A percentile compares a stretch with the other conserved stretches of the same genome.
Evolutionary conservation across 2,888 invertebrate genomes (phyloP).

Genomic region (Polylopha cassiicola): DNA sequence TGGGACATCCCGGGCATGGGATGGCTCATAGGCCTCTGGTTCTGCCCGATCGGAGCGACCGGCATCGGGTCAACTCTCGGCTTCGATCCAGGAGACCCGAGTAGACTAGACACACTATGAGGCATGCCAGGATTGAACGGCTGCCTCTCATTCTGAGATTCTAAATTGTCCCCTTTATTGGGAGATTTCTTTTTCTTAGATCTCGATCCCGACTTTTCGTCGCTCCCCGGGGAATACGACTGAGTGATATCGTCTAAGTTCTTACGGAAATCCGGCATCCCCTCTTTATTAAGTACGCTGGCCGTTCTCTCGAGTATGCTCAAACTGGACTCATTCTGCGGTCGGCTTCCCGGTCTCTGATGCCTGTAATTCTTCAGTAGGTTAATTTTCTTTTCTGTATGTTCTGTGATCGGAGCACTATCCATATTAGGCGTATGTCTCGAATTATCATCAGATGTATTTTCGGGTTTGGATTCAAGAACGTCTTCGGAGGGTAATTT

Average conservation of each 20-base stretch:
- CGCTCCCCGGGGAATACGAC: constrained; percentile 64
- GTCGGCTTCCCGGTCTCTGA: constrained; percentile 53
- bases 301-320: constrained; percentile 67
- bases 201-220: constrained; percentile 51
- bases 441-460: constrained; percentile 32
- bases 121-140: constrained; percentile 47
- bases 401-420: constrained; percentile 31
- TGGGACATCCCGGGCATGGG: constrained; percentile 31
- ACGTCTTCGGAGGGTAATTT: constrained; percentile 62
- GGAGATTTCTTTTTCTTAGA: constrained; percentile 68
- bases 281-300: constrained; percentile 60
- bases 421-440: constrained; percentile 23
- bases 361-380: constrained; percentile 71
- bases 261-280: constrained; percentile 66
- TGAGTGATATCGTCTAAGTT: constrained; percentile 72
- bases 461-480: constrained; percentile 49
- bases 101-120: constrained; percentile 65
- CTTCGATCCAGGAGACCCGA: constrained; percentile 42
- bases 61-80: constrained; percentile 34
- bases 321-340: constrained; percentile 62
- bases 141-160: constrained; percentile 44
- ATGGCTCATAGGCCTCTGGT: constrained; percentile 26
- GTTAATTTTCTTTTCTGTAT: constrained; percentile 61
- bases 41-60: constrained; percentile 37
- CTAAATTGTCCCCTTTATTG: constrained; percentile 45